Base-by-base conservation (phyloP, 2,888 invertebrate genomes). In the Drosophila merina region DNA sequence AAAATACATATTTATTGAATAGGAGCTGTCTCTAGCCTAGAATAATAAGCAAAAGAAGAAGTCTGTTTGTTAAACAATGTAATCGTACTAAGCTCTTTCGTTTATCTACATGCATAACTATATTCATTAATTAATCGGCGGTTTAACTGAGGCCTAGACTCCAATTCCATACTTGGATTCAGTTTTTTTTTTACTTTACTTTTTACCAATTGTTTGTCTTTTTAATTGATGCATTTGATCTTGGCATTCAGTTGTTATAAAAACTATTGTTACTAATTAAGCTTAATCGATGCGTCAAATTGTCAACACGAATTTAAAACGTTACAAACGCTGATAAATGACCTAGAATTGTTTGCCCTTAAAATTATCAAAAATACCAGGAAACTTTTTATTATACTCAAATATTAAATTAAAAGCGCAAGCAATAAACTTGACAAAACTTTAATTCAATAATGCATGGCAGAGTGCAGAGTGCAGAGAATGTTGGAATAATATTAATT, bases 51-150 rank as follows among this genome's bases (percentile, higher is more conserved):
- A 62, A 71, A 81, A 74, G 80, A 74, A 76, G 87, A 82, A 83
- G 82, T 88, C 82, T 83, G 82, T 83, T 83, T 83, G 82, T 83
- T 83, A 86, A 83, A 83, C 88, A 88, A 88, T 83, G 78, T 83
- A 88, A 76, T 83, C 88, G 80, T 85, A 74, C 86, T 82, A 82
- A 88, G 82, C 64, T 88, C 70, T 88, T 86, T 79, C 71, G 85
- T 88, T 82, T 86, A 88, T 75, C 88, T 83, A 83, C 88, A 83
- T 83, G 82, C 85, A 83, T 83, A 88, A 55, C 52, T 71, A 57
- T 71, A 57, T 66, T 60, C 67, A 67, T 63, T 25, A 69, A 64
- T 70, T 76, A 74, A 83, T 56, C 70, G 63, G 74, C 51, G 57
- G 54, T 77, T 74, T 79, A 84, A 80, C 86, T 80, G 80, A 83